Evolutionary conservation across 2,113 vertebrate species (phyloP), one percentile per base, ranked within the genome.

Genomic region (Microcebus lehilahytsara): DNA sequence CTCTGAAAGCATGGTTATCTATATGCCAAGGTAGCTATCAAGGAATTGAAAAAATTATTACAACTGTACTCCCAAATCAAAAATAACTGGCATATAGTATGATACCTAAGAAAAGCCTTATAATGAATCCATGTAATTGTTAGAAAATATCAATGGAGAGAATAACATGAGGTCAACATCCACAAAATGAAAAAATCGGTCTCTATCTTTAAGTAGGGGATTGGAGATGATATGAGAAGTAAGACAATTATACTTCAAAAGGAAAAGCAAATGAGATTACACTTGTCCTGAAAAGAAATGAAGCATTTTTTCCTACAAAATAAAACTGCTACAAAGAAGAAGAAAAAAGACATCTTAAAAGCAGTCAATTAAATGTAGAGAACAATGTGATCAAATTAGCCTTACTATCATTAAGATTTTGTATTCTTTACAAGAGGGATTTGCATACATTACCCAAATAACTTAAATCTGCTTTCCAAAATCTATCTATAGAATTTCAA

Each of bases 401-500:
- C 42, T 89, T 91, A 84, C 30, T 74, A 85, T 94, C 71, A 87
- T 96, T 91, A 94, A 92, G 46, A 92, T 19, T 74, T 9, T 72
- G 64, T 88, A 93, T 85, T 85, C 56, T 62, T 90, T 91, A 72
- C 34, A 93, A 85, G 56, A 95, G 60, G 94, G 53, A 7, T 94
- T 87, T 89, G 37, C 78, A 91, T 92, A 84, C 19, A 75, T 84
- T 95, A 89, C 12, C 60, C 32, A 86, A 85, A 94, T 85, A 96
- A 84, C 27, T 95, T 91, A 93, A 95, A 78, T 83, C n/a, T 91
- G 27, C 62, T 60, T 95, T 93, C 80, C 56, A 97, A 96, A 95
- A 69, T 91, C 58, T 90, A 95, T 93, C 60, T 93, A 75, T 75
- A 96, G 71, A 95, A 78, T 94, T 86, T 86, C 67, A 89, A 91